phyloP scores from a whole-genome alignment of 2,797 vertebrate genomes.

The Macrochelys suwanniensis region DNA sequence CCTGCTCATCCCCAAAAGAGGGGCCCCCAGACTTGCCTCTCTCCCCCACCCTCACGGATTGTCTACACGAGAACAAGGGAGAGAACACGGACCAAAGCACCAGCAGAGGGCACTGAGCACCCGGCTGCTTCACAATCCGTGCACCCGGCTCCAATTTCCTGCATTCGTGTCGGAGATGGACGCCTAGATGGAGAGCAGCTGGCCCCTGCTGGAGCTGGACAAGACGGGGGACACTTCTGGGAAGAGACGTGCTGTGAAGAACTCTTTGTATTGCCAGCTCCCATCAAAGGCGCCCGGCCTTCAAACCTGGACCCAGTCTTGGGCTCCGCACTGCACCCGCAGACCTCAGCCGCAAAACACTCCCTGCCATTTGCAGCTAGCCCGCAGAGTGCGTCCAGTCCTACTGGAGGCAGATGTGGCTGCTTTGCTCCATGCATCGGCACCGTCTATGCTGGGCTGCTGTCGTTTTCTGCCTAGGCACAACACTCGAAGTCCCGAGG shows the following conservation, averaged over 20 bases:
- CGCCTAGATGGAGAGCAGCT: no score
- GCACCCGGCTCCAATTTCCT: no score
- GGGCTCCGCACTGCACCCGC: no score
- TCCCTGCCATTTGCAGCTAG: background rate
- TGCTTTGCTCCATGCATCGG: background rate
- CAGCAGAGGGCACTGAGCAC: background rate
- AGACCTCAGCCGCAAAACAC: background rate
- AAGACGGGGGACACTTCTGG: no score
- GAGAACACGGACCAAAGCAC: background rate
- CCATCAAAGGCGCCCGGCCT: background rate
- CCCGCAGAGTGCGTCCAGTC: background rate
- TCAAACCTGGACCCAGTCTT: background rate
- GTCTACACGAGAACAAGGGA: background rate
- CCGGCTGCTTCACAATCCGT: no score
- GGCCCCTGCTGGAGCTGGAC: no score
- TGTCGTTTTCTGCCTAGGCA: background rate
- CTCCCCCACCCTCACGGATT: background rate
- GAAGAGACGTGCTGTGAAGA: background rate
- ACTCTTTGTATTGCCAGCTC: background rate
- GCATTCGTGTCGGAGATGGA: no score
- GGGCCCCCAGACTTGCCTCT: background rate
- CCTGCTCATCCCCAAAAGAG: background rate
- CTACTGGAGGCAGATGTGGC: background rate
- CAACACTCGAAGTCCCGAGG: background rate
- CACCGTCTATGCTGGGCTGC: background rate